These are phyloP conservation scores for Drosophila auraria DNA, from an alignment of 1,140 invertebrate genomes.

Conservation along the genomic window DNA sequence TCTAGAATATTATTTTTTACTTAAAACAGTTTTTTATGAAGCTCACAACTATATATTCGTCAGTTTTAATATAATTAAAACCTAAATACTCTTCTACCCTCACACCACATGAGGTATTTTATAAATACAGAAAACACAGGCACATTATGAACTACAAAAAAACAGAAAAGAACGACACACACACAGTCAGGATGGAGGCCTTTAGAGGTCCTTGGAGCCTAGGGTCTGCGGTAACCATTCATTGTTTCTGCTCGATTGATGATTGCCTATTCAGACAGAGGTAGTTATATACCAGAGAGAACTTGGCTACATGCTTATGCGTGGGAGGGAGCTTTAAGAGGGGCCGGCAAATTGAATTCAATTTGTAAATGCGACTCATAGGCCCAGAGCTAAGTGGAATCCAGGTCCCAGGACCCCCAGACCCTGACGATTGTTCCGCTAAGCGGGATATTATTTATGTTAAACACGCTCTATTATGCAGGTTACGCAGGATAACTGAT, in stretches of 20 bases:
- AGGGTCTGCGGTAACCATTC: constrained; percentile 41
- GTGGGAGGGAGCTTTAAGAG: constrained; percentile 4
- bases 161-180: neutral
- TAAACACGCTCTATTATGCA: constrained; percentile 40
- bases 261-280: constrained; percentile 49
- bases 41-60: neutral
- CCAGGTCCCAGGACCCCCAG: constrained; percentile 2
- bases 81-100: neutral
- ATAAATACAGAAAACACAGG: constrained; percentile 19
- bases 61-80: neutral
- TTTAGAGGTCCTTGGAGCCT: constrained; percentile 17
- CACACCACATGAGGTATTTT: neutral
- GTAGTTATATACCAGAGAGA: constrained; percentile 22
- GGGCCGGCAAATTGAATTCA: constrained; percentile 33
- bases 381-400: constrained; percentile 14
- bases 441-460: constrained; percentile 47
- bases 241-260: constrained; percentile 58
- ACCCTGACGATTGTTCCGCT: constrained; percentile 23
- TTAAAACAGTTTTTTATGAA: neutral
- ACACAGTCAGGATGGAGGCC: neutral
- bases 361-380: constrained; percentile 31
- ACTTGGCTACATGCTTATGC: neutral
- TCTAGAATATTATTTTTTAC: no score
- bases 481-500: constrained; percentile 23
- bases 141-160: constrained; percentile 12